A percentile compares a stretch with the other conserved stretches of the same genome.
These are phyloP conservation scores for Ptychodera flava DNA, from an alignment of 35 echinoderm and acorn worm genomes.

Conservation along the genomic window DNA sequence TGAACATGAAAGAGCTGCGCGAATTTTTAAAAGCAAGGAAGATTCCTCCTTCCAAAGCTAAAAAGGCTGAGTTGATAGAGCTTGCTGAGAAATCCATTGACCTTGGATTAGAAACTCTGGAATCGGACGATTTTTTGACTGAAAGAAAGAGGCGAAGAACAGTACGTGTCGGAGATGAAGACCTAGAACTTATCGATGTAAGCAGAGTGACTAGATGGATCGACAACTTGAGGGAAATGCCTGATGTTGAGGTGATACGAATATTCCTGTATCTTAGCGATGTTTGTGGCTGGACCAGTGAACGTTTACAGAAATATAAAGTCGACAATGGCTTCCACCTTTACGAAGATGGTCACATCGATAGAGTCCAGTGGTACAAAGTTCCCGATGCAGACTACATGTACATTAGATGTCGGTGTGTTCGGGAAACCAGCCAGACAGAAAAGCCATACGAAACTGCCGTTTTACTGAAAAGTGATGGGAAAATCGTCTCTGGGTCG, in stretches of 20 bases:
- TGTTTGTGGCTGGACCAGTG: slow-evolving; percentile 23
- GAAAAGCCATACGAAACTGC: slow-evolving; percentile 25
- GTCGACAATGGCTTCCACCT: slow-evolving; percentile 27
- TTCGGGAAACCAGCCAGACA: slow-evolving; percentile 25
- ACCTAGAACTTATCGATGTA: slow-evolving; percentile 10
- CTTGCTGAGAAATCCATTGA: too few species aligned
- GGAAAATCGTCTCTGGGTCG: slow-evolving; percentile 25
- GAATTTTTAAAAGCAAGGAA: too few species aligned
- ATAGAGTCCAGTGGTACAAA: slow-evolving; percentile 21
- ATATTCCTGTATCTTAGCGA: slow-evolving; percentile 24
- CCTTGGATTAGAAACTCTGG: too few species aligned
- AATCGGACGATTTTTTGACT: slow-evolving; percentile 19
- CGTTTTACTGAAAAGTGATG: slow-evolving; percentile 6
- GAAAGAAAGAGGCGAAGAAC: slow-evolving; percentile 34
- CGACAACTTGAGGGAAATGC: slow-evolving; percentile 16
- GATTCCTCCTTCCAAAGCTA: too few species aligned
- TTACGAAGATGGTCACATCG: slow-evolving; percentile 29
- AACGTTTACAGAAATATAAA: slow-evolving; percentile 31
- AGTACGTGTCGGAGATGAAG: slow-evolving; percentile 23
- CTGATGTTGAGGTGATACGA: slow-evolving; percentile 13
- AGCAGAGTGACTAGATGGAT: slow-evolving; percentile 7
- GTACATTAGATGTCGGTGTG: slow-evolving; percentile 6
- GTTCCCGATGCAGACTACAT: slow-evolving; percentile 1
- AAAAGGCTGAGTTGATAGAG: too few species aligned
- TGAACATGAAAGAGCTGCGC: too few species aligned